Base-by-base conservation (phyloP, 2,888 invertebrate species). In the Alloscopus bannaensis region DNA sequence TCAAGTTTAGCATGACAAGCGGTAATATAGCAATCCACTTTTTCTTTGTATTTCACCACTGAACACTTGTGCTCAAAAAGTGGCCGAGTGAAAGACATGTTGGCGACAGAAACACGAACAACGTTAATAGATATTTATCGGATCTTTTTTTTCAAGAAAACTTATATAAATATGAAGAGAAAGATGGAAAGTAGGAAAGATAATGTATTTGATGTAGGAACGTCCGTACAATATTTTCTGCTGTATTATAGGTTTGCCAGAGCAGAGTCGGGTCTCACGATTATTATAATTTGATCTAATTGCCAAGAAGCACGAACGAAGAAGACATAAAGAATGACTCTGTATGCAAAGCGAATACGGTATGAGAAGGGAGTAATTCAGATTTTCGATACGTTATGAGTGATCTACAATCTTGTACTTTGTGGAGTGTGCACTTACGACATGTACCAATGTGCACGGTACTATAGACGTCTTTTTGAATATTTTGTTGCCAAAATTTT, bases 271-370 rank as follows among this genome's bases (percentile, higher is more conserved):
- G 62, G 47, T 52, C 72, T 83, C 83, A 81, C 83, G 83, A 83
- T 81, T 83, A 83, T 83, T 83, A 76, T 83, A 83, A 83, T 83
- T 83, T 76, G 81, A 81, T 83, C 81, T 80, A 83, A 83, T 83
- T 83, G 83, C 81, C 75, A 64, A 73, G 78, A 78, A 78, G 64
- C 78, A 78, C 81, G 78, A 81, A 81, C 26, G 47, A 78, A 16
- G 55, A 52, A 55, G 42, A 31, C 31, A 26, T 22, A 50, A 22
- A 47, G 45, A n/a, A 65, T 13, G 52, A 16, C 26, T 57, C 24
- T 2, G 28, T 18, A 22, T 22, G 60, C 18, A 26, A 26, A 20
- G 31, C 11, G 36, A 50, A 28, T 42, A 28, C n/a, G 45, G 4
- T 31, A 52, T 42, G 42, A 3, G 42, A 16, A 50, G 8, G 22